Conservation (phyloP, 2,797 vertebrate species). For the Sebastes trivittatus region DNA sequence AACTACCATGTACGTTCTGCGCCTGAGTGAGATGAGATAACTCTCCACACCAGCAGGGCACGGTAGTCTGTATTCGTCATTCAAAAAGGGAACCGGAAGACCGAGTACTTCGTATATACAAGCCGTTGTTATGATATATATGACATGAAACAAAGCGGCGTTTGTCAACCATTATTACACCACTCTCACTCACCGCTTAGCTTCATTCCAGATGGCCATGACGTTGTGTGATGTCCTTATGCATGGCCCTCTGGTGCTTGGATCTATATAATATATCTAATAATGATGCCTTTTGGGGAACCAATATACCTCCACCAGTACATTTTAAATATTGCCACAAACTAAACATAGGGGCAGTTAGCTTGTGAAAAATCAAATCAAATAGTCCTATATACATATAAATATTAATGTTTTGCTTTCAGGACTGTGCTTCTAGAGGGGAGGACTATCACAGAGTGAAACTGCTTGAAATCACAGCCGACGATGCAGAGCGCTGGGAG, state of each 20-base stretch:
- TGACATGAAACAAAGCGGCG: no score
- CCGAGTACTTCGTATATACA: accelerated
- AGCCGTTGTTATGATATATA: no score
- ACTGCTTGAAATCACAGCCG: conserved; percentile 93
- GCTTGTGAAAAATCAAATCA: neutral
- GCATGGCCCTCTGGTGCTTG: neutral
- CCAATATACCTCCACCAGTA: neutral
- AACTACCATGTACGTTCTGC: no score
- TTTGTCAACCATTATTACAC: no score
- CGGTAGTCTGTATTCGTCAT: no score
- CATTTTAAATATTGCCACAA: neutral
- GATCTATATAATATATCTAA: no score
- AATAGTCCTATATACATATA: neutral
- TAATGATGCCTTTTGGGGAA: neutral
- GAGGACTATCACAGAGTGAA: conserved; percentile 93
- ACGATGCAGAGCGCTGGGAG: conserved; percentile 94
- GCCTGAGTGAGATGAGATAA: no score
- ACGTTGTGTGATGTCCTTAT: no score
- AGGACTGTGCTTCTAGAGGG: conserved; percentile 91
- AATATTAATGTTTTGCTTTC: neutral
- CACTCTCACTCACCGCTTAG: no score
- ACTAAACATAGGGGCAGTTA: neutral
- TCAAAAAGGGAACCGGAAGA: no score
- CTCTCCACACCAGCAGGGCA: no score
- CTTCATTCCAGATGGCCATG: no score